Evolutionary conservation across 1,140 invertebrate genomes (phyloP).

Genomic region (Drosophila jambulina): DNA sequence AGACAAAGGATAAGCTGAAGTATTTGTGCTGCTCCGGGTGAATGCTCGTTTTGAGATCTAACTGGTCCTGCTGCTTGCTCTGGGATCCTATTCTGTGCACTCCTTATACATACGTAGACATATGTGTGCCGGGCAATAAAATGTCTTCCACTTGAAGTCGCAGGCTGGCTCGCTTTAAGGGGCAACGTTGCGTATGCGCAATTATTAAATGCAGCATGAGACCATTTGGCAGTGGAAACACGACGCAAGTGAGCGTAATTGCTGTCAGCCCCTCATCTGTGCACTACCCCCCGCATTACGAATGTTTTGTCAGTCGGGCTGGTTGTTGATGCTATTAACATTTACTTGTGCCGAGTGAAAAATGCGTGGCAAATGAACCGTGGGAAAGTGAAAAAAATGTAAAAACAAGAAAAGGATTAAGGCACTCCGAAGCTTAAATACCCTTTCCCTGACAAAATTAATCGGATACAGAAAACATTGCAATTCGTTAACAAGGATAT

Average conservation of each 20-base stretch:
- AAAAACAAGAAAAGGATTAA: neutral
- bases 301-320: constrained; percentile 45
- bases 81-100: constrained; percentile 30
- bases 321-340: constrained; percentile 52
- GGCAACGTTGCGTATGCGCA: constrained; percentile 77
- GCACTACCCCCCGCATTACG: neutral
- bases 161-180: constrained; percentile 59
- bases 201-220: constrained; percentile 80
- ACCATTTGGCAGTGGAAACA: constrained; percentile 47
- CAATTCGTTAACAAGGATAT: neutral
- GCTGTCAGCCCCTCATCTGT: constrained; percentile 42
- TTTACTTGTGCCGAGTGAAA: constrained; percentile 38
- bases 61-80: constrained; percentile 17
- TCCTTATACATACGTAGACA: neutral
- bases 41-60: constrained; percentile 40
- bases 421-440: neutral
- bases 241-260: constrained; percentile 69
- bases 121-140: constrained; percentile 44
- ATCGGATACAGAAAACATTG: neutral
- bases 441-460: neutral
- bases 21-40: constrained; percentile 26
- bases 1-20: constrained; percentile 51
- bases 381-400: neutral
- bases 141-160: constrained; percentile 65
- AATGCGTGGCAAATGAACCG: constrained; percentile 43